These are phyloP conservation scores for Zeugodacus cucurbitae DNA, from an alignment of 1,140 invertebrate species.

Conservation along the genomic window DNA sequence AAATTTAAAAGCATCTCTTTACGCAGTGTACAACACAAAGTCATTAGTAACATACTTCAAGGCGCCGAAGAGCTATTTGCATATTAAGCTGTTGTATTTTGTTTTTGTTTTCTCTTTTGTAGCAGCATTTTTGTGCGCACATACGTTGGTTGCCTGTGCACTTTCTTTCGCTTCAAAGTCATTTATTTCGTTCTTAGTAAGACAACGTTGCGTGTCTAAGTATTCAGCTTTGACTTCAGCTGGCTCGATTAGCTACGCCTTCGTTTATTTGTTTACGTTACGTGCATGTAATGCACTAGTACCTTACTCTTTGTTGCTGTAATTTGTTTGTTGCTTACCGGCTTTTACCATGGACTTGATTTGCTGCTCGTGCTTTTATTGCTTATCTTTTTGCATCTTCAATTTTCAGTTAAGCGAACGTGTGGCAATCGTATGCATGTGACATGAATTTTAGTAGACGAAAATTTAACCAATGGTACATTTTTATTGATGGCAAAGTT, in stretches of 20 bases:
- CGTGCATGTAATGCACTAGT: not conserved
- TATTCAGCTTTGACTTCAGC: not conserved
- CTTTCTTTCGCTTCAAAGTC: not conserved
- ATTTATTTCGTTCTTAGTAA: not conserved
- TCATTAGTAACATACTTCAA: not conserved
- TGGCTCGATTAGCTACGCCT: not conserved
- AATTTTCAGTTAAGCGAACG: conserved; percentile 3
- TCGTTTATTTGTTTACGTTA: conserved; percentile 36
- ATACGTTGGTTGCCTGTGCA: not conserved
- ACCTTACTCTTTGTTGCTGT: not conserved
- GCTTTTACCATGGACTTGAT: not conserved
- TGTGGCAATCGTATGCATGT: conserved; percentile 8
- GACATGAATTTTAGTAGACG: not conserved
- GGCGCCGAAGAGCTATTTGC: not conserved
- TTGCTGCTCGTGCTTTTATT: not conserved
- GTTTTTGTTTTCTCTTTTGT: not conserved
- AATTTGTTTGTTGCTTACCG: not conserved
- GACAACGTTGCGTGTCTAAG: not conserved
- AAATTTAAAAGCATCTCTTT: not conserved
- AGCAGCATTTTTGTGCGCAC: not conserved
- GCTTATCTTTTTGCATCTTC: not conserved
- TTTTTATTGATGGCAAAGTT: not conserved
- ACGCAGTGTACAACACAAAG: not conserved
- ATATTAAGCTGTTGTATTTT: not conserved
- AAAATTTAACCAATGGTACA: not conserved